A percentile compares a stretch with the other conserved stretches of the same genome.
phyloP scores from a whole-genome alignment of 1,140 invertebrate species.

The Brachionus rubens region DNA sequence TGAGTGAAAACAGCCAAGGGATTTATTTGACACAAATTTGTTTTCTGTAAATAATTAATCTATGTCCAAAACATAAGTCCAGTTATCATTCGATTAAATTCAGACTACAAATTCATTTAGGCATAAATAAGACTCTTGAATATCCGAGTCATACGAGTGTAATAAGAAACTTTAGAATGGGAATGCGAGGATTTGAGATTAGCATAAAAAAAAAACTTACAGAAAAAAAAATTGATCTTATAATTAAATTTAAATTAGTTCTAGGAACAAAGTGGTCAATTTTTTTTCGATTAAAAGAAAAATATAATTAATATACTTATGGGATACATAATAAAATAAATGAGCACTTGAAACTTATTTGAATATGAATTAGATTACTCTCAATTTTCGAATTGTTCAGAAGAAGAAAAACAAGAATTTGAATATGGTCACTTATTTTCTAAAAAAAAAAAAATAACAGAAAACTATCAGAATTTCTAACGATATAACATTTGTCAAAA shows the following conservation, averaged over 20 bases:
- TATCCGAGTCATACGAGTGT: not conserved
- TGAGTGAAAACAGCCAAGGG: constrained; percentile 39
- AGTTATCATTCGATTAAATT: constrained; percentile 37
- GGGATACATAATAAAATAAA: constrained; percentile 26
- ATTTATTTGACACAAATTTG: constrained; percentile 43
- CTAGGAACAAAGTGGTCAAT: constrained; percentile 15
- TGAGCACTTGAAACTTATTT: constrained; percentile 46
- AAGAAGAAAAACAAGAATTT: not conserved
- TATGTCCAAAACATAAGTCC: constrained; percentile 32
- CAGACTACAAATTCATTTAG: not conserved
- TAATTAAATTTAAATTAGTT: constrained; percentile 39
- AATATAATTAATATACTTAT: constrained; percentile 45
- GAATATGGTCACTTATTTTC: constrained; percentile 26
- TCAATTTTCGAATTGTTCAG: not conserved
- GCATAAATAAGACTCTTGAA: constrained; percentile 28
- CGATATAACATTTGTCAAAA: constrained; percentile 32
- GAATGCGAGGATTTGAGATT: not conserved
- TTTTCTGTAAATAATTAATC: constrained; percentile 21
- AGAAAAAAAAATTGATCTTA: constrained; percentile 22
- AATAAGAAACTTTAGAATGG: not conserved
- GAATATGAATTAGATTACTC: constrained; percentile 42
- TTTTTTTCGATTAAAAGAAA: constrained; percentile 4
- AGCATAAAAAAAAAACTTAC: not conserved
- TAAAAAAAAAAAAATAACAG: no score
- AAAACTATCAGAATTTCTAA: not conserved